Base-by-base conservation (phyloP, 2,113 vertebrate genomes). In the Paramormyrops kingsleyae region DNA sequence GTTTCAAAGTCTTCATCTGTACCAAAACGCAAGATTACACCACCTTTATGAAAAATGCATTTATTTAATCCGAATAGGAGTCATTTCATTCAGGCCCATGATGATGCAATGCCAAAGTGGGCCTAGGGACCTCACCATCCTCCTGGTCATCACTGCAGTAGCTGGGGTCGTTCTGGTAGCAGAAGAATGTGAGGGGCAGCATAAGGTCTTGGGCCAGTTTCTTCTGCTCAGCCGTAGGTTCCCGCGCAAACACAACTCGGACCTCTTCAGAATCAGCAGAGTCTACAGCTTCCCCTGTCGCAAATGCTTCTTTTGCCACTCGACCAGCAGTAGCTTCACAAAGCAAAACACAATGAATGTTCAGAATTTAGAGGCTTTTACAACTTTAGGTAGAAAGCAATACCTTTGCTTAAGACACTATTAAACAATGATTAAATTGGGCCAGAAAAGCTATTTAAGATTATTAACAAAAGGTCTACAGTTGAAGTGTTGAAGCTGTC, bases 1-100 rank as follows among this genome's bases (percentile, higher is more conserved):
- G 96, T 96, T 92, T 98, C 97, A 87, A 96, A 99, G 93, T 99
- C 97, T 94, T 99, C 99, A 95, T 99, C 98, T 99, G 93, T 80
- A 56, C 13, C 88, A 80, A 83, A 42, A 27, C 17, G n/a, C 7
- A 24, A 24, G 4, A 24, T 62, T 21, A 17, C 8, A 12, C 21
- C 66, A 15, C 35, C 24, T 27, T 31, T 70, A 70, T 27, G 62
- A 87, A 56, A 56, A 87, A 53, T 17, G 5, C 85, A 87, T 47
- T 52, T 53, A 17, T 15, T 77, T 77, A 31, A 39, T 53, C 2
- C n/a, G 0, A 27, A 49, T 47, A 50, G 47, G 21, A 83, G 83
- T 85, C 2, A n/a, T 90, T 49, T 47, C 17, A 39, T 39, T 87
- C 5, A 47, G 44, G 9, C n/a, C 42, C 10, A 46, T 31, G 31